Conservation (phyloP, 2,797 vertebrate species). For the Chaetodon trifasciatus region DNA sequence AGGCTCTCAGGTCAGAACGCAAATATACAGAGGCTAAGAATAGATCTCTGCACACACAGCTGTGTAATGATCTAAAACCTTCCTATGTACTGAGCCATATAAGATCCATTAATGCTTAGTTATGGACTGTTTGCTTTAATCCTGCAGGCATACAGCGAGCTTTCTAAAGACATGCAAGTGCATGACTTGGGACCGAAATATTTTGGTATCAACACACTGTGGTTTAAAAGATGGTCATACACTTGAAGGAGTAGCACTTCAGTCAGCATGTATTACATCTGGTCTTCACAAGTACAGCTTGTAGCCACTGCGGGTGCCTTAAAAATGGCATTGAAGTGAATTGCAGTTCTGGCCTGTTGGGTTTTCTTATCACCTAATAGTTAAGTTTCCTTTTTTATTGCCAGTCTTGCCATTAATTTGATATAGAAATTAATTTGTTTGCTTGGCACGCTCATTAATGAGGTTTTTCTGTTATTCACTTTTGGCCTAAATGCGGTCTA, state of each 20-base stretch:
- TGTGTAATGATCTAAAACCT: conserved; percentile 53
- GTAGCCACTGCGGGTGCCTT: not conserved
- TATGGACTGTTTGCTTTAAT: conserved; percentile 17
- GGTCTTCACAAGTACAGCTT: not conserved
- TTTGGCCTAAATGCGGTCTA: not conserved
- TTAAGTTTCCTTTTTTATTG: not conserved
- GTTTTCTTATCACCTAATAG: not conserved
- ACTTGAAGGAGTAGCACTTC: not conserved
- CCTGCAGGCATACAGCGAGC: not conserved
- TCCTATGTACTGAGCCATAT: conserved; percentile 23
- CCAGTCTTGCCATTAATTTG: not conserved
- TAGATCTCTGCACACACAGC: conserved; percentile 40
- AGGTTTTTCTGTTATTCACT: not conserved
- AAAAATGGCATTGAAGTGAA: not conserved
- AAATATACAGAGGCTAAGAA: conserved; percentile 52
- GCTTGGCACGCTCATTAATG: not conserved
- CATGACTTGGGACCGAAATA: not conserved
- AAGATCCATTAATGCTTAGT: conserved; percentile 27
- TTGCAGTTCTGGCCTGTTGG: not conserved
- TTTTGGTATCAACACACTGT: not conserved
- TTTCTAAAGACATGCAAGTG: not conserved
- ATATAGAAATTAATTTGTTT: not conserved
- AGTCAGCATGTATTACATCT: not conserved
- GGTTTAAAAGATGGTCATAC: not conserved
- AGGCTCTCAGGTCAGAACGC: conserved; percentile 5